phyloP scores from a whole-genome alignment of 92 coral and sea anemone species.

The Phenganax subtilis region DNA sequence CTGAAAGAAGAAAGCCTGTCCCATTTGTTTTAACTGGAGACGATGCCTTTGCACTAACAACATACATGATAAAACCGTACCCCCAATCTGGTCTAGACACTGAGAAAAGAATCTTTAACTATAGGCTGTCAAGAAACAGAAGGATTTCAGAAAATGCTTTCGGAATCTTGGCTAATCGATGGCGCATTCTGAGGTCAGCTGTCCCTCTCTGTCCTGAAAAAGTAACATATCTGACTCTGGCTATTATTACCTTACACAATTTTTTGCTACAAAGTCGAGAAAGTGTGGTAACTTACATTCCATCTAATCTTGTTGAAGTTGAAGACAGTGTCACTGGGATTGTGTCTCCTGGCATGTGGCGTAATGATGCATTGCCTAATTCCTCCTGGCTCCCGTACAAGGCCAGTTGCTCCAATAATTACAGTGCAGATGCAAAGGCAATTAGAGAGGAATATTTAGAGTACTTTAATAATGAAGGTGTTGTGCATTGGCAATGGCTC shows the following conservation, averaged over 20 bases:
- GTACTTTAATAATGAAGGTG: constrained; percentile 9
- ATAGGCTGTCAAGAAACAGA: constrained; percentile 53
- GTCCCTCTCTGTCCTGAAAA: constrained; percentile 42
- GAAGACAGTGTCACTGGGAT: neutral
- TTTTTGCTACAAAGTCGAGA: constrained; percentile 2
- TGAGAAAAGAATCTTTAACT: constrained; percentile 50
- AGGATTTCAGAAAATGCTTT: constrained; percentile 54
- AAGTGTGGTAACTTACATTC: neutral
- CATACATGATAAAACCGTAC: constrained; percentile 44
- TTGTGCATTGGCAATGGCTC: constrained; percentile 15
- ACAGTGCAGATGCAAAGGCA: constrained; percentile 5
- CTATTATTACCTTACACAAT: constrained; percentile 44
- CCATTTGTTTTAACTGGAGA: constrained; percentile 58
- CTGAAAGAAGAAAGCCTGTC: constrained; percentile 27
- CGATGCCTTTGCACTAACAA: constrained; percentile 50
- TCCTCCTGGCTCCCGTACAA: neutral
- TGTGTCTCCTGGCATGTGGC: neutral
- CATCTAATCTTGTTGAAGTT: neutral
- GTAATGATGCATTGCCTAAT: neutral
- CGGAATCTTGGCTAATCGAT: constrained; percentile 50
- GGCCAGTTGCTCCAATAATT: neutral
- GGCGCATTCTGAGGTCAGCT: constrained; percentile 44
- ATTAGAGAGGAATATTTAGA: neutral
- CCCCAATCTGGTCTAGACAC: constrained; percentile 36
- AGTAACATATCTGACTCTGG: constrained; percentile 34